These are phyloP conservation scores for Epinotia nisella DNA, from an alignment of 2,888 invertebrate species.

Conservation along the genomic window DNA sequence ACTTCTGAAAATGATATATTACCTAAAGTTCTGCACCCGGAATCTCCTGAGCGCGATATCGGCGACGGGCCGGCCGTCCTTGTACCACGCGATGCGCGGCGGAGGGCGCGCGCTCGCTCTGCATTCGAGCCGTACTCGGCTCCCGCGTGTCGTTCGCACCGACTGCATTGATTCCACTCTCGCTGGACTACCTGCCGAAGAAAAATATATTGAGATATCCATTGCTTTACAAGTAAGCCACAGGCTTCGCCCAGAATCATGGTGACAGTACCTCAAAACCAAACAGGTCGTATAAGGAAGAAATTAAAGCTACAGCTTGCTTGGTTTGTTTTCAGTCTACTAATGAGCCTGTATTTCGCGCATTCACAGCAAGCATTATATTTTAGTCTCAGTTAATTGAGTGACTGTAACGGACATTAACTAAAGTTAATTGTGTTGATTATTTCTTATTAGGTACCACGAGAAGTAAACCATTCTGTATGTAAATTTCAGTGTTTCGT, in stretches of 20 bases:
- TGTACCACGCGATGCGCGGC: constrained; percentile 93
- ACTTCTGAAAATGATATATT: background rate
- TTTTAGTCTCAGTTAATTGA: too few relatives aligned
- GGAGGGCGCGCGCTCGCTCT: constrained; percentile 90
- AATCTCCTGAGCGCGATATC: constrained; percentile 85
- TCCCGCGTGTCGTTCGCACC: constrained; percentile 76
- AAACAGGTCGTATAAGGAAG: background rate
- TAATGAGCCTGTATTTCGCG: too few relatives aligned
- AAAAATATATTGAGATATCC: constrained; percentile 21
- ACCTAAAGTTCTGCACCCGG: constrained; percentile 83
- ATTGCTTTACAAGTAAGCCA: background rate
- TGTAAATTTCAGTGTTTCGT: too few relatives aligned
- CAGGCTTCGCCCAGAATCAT: background rate
- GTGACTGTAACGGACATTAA: too few relatives aligned
- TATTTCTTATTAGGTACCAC: too few relatives aligned
- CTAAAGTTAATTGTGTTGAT: too few relatives aligned
- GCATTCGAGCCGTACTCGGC: constrained; percentile 88
- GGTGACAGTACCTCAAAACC: background rate
- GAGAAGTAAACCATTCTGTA: too few relatives aligned
- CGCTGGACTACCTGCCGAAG: constrained; percentile 73
- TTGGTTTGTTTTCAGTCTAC: background rate
- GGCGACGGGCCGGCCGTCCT: constrained; percentile 87
- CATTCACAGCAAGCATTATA: too few relatives aligned
- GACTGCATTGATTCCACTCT: constrained; percentile 76
- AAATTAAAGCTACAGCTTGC: background rate